A percentile compares a stretch with the other conserved stretches of the same genome.
Evolutionary conservation across 2,888 invertebrate species (phyloP).

Genomic region (Drosophila nigricruria): DNA sequence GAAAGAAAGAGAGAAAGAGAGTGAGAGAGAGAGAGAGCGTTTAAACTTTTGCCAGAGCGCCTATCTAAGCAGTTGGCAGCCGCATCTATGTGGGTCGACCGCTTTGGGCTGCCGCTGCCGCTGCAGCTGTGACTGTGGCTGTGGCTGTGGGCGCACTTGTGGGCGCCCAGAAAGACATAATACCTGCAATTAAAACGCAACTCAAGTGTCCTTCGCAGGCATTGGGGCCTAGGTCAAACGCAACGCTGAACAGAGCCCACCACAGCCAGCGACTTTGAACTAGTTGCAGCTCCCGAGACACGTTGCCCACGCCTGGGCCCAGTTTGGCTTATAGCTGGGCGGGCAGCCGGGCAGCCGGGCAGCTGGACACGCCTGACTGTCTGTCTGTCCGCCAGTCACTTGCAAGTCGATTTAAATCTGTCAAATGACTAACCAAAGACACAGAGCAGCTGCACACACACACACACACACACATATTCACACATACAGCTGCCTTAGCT

Average conservation of each 20-base stretch:
- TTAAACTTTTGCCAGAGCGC: constrained; percentile 22
- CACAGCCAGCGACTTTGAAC: constrained; percentile 69
- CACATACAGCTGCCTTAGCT: constrained; percentile 16
- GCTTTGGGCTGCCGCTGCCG: constrained; percentile 12
- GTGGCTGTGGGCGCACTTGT: constrained; percentile 53
- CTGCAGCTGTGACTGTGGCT: constrained; percentile 6
- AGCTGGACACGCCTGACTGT: constrained; percentile 12
- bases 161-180: constrained; percentile 72
- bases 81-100: constrained; percentile 47
- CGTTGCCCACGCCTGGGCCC: not conserved
- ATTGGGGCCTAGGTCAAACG: constrained; percentile 81
- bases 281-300: constrained; percentile 51
- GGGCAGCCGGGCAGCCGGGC: not conserved
- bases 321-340: not conserved
- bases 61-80: constrained; percentile 45
- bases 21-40: constrained; percentile 9
- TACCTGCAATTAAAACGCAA: constrained; percentile 82
- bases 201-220: constrained; percentile 79
- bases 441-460: constrained; percentile 17
- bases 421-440: constrained; percentile 76
- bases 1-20: not conserved
- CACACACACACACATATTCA: constrained; percentile 4
- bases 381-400: constrained; percentile 40
- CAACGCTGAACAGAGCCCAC: constrained; percentile 35
- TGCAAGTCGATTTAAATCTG: constrained; percentile 64